These are phyloP conservation scores for Riptortus pedestris DNA, from an alignment of 1,140 invertebrate genomes.

Conservation along the genomic window DNA sequence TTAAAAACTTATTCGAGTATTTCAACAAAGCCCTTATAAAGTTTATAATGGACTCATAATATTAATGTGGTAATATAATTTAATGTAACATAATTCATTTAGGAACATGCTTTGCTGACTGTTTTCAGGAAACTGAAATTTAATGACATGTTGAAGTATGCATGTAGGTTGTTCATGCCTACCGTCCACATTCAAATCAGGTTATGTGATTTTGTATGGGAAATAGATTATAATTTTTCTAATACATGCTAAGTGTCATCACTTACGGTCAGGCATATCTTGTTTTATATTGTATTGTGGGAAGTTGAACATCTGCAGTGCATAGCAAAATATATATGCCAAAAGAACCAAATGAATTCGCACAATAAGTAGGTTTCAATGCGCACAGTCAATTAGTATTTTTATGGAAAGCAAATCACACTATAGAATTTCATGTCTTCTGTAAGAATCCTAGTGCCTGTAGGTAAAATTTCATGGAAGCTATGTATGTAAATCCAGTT, in stretches of 20 bases:
- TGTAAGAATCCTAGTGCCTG: conserved; percentile 25
- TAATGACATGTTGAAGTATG: too few species aligned
- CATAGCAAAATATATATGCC: conserved; percentile 1
- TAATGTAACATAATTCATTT: too few species aligned
- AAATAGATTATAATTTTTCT: neutral
- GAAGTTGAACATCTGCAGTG: conserved; percentile 1
- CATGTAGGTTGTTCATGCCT: conserved; percentile 10
- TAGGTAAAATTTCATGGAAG: conserved; percentile 17
- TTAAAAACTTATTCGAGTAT: too few species aligned
- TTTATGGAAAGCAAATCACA: conserved; percentile 19
- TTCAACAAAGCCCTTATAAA: too few species aligned
- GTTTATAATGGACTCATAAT: too few species aligned
- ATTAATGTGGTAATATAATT: too few species aligned
- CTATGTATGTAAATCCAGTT: neutral
- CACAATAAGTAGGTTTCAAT: conserved; percentile 27
- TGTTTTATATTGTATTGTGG: neutral
- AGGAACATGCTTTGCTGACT: too few species aligned
- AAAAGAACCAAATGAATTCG: conserved; percentile 28
- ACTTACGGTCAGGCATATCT: too few species aligned
- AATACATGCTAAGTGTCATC: neutral
- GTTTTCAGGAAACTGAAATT: too few species aligned
- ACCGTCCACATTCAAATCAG: neutral
- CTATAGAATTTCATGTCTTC: conserved; percentile 9
- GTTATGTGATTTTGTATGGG: neutral
- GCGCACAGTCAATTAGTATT: conserved; percentile 29